Evolutionary conservation across 1,140 invertebrate genomes (phyloP), one percentile per base, ranked within the genome.

Genomic region (Eurosta solidaginis): DNA sequence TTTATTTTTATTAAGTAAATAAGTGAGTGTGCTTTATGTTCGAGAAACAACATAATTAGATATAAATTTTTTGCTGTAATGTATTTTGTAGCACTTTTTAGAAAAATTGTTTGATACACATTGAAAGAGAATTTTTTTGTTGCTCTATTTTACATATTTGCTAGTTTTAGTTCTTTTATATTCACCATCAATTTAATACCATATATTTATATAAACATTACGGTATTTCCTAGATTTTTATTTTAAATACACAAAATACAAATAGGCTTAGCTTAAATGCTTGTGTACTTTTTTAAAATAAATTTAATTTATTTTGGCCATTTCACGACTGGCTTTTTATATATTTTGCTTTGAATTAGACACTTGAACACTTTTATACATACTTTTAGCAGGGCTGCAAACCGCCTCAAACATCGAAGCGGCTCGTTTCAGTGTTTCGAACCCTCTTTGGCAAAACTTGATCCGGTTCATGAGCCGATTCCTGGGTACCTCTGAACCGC

Each of bases 131-230:
- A 20, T 68, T 40, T n/a, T 68, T 4, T 17, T 3, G 7, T 40
- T 68, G 0, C 40, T 68, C 22, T 10, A 40, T 68, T 68, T 68
- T 36, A 68, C 59, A 68, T 68, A 40, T 40, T 68, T 22, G 40
- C 59, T 68, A 68, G 40, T 68, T 68, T 68, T 68, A 22, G n/a
- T 36, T 40, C 4, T 36, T 68, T 33, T 33, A 3, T 59, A 12
- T 52, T 52, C n/a, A n/a, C n/a, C n/a, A n/a, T 52, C 10, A 29
- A n/a, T 33, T 68, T 10, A 40, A 40, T 77, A 36, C 52, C 52
- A 77, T 36, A 77, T 74, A 78, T 78, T 42, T 68, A 68, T 68
- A 54, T n/a, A n/a, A n/a, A n/a, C n/a, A n/a, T 22, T 59, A 17
- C 54, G 27, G 54, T 25, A 14, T 20, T 59, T 40, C 40, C 59